phyloP scores from a whole-genome alignment of 1,140 invertebrate genomes.

The Calliopsis andreniformis region DNA sequence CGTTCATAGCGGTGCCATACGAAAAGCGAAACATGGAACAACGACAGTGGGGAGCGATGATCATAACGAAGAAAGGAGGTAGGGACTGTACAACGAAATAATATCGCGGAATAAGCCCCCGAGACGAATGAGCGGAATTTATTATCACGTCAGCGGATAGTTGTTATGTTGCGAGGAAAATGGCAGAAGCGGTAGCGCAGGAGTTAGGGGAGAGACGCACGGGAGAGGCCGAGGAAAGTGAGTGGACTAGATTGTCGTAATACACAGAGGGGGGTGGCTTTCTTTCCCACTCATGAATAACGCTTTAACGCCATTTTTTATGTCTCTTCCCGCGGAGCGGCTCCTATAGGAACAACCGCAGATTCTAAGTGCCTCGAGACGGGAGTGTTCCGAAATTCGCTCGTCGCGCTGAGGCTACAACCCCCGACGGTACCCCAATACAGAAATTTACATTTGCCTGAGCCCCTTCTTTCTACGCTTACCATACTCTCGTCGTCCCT shows the following conservation, averaged over 20 bases:
- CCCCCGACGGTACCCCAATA: conserved; percentile 22
- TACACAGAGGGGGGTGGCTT: conserved; percentile 17
- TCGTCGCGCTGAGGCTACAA: neutral
- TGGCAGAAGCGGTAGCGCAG: conserved; percentile 39
- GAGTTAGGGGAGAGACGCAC: neutral
- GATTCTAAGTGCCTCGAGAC: conserved; percentile 22
- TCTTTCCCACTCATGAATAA: conserved; percentile 57
- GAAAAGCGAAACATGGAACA: no score
- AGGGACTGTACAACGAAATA: conserved; percentile 34
- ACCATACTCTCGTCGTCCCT: neutral
- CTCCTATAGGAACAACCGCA: conserved; percentile 34
- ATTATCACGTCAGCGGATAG: conserved; percentile 74
- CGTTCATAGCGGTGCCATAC: no score
- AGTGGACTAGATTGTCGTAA: conserved; percentile 21
- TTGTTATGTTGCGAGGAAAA: conserved; percentile 71
- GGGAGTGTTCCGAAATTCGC: conserved; percentile 26
- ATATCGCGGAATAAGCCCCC: conserved; percentile 52
- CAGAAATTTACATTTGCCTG: conserved; percentile 45
- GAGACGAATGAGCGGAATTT: conserved; percentile 72
- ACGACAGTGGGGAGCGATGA: neutral
- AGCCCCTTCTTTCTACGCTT: neutral
- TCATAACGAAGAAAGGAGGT: conserved; percentile 7
- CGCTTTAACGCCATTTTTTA: conserved; percentile 57
- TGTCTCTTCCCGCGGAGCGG: conserved; percentile 20
- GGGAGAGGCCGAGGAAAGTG: neutral